phyloP scores from a whole-genome alignment of 2,797 vertebrate genomes.

The Cossypha dichroa region DNA sequence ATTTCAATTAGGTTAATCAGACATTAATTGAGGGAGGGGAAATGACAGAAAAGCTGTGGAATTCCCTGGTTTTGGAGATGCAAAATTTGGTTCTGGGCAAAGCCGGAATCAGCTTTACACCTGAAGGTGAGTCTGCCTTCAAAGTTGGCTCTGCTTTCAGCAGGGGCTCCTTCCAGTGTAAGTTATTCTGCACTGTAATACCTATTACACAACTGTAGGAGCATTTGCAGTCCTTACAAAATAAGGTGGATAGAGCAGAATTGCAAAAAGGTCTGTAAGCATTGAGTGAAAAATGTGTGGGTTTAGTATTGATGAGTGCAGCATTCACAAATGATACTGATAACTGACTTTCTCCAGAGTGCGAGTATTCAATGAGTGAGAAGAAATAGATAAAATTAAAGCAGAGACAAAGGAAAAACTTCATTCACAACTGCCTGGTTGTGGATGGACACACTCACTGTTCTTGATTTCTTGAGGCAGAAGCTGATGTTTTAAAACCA shows the following conservation, averaged over 20 bases:
- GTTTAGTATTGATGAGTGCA: neutral
- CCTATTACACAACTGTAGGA: neutral
- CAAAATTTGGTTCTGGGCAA: neutral
- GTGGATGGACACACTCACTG: fast-evolving
- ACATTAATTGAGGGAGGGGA: neutral
- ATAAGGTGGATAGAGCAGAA: neutral
- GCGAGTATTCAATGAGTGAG: fast-evolving
- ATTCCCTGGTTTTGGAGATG: neutral
- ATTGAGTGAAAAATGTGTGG: neutral
- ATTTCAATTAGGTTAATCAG: neutral
- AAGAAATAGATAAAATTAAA: neutral
- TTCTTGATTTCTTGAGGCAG: neutral
- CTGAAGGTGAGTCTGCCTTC: neutral
- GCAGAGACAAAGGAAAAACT: neutral
- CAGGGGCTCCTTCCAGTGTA: neutral
- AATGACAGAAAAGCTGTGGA: neutral
- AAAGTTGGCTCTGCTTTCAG: neutral
- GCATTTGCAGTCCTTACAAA: neutral
- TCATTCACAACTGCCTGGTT: neutral
- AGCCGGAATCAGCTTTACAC: neutral
- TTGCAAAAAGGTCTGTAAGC: neutral
- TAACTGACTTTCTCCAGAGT: neutral
- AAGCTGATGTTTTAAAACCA: neutral
- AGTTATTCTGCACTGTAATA: neutral
- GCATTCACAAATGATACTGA: neutral